These are phyloP conservation scores for Channa maculata DNA, from an alignment of 2,113 vertebrate species.

Conservation along the genomic window DNA sequence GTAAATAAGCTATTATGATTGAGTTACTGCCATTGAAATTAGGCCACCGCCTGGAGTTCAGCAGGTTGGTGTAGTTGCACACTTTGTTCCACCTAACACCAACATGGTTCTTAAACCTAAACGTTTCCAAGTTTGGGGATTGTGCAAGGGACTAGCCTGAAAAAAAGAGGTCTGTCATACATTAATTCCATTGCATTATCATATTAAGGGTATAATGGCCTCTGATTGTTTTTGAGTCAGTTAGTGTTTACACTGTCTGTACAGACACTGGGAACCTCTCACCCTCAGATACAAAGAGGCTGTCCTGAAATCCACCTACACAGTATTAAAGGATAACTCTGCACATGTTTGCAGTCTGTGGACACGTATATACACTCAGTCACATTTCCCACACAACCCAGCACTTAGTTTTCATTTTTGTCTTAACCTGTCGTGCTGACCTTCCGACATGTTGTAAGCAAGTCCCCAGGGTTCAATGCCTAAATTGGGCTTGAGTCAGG, in stretches of 20 bases:
- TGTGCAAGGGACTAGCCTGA: not conserved
- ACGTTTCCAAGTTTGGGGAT: not conserved
- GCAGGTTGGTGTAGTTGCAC: slow-evolving; percentile 44
- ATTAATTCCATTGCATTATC: slow-evolving; percentile 19
- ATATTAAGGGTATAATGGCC: slow-evolving; percentile 28
- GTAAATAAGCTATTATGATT: slow-evolving; percentile 79
- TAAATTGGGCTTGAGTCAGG: slow-evolving; percentile 46
- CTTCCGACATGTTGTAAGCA: slow-evolving; percentile 1
- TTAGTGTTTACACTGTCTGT: slow-evolving; percentile 49
- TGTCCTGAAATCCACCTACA: slow-evolving; percentile 60
- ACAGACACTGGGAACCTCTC: slow-evolving; percentile 33
- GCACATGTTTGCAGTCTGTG: slow-evolving; percentile 33
- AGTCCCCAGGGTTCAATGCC: slow-evolving; percentile 23
- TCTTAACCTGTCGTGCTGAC: slow-evolving; percentile 42
- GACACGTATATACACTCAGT: slow-evolving; percentile 14
- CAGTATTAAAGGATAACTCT: slow-evolving; percentile 56
- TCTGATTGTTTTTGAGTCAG: slow-evolving; percentile 55
- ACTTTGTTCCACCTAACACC: slow-evolving; percentile 44
- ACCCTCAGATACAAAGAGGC: slow-evolving; percentile 37
- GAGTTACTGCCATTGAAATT: slow-evolving; percentile 72
- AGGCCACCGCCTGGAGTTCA: slow-evolving; percentile 66
- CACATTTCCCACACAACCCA: slow-evolving; percentile 35
- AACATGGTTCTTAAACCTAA: not conserved
- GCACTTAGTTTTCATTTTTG: slow-evolving; percentile 39
- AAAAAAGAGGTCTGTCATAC: slow-evolving; percentile 21